A percentile compares a stretch with the other conserved stretches of the same genome.
Evolutionary conservation across 2,888 invertebrate genomes (phyloP).

Genomic region (Sabatieria punctata): DNA sequence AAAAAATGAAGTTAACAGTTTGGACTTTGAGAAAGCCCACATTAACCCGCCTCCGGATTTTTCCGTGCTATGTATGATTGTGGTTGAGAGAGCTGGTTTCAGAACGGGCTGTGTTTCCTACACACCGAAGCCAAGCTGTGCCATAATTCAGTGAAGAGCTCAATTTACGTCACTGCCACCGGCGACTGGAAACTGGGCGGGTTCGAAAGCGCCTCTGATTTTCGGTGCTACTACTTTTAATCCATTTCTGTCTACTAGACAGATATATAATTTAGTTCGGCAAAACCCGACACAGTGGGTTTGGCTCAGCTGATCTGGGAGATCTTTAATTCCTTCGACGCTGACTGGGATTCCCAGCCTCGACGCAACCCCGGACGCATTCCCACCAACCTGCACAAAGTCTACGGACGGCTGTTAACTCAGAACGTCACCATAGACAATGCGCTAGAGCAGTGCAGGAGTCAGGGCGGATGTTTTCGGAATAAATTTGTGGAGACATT

Average conservation of each 20-base stretch:
- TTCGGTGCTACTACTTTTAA: constrained; percentile 3
- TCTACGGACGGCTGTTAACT: too few species aligned
- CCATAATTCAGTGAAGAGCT: constrained; percentile 87
- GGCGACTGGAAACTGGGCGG: constrained; percentile 97
- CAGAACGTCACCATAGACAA: too few species aligned
- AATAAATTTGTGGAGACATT: constrained; percentile 87
- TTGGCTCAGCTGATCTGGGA: constrained; percentile 94
- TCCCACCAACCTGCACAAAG: not conserved
- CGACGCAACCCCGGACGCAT: constrained; percentile 51
- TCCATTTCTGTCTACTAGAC: not conserved
- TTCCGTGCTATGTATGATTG: too few species aligned
- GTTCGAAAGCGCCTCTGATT: constrained; percentile 51
- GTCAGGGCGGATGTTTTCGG: constrained; percentile 77
- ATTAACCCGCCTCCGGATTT: too few species aligned
- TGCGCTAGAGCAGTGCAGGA: too few species aligned
- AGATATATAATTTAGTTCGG: constrained; percentile 13
- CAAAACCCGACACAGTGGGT: constrained; percentile 43
- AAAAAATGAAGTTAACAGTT: too few species aligned
- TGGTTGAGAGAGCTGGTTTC: constrained; percentile 36
- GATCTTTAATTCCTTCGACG: constrained; percentile 65
- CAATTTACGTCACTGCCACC: constrained; percentile 86
- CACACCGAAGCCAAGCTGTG: constrained; percentile 86
- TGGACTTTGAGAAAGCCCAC: too few species aligned
- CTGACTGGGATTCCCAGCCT: not conserved
- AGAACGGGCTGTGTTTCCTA: constrained; percentile 89